Evolutionary conservation across 1,140 invertebrate genomes (phyloP).

Genomic region (Nephila pilipes): DNA sequence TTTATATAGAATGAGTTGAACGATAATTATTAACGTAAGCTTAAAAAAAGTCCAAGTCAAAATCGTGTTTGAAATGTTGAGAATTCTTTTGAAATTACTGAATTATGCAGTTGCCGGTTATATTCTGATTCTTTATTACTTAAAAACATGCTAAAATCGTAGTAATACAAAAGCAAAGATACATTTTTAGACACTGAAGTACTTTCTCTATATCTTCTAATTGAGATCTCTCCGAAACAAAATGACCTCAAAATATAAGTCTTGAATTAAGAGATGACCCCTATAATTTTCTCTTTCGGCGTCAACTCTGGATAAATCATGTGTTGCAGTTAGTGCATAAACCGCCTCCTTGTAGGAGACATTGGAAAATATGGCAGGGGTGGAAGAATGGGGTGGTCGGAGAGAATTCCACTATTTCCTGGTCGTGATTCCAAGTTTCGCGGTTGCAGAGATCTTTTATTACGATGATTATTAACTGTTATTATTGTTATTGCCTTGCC

Average conservation of each 20-base stretch:
- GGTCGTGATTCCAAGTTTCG: slow-evolving; percentile 43
- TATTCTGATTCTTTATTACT: too few species aligned
- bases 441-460: slow-evolving; percentile 20
- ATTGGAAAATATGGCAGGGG: neutral
- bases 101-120: too few species aligned
- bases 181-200: too few species aligned
- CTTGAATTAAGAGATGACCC: neutral
- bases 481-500: slow-evolving; percentile 43
- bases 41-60: too few species aligned
- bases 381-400: neutral
- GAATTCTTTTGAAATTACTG: too few species aligned
- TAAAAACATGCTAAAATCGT: too few species aligned
- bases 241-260: neutral
- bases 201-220: too few species aligned
- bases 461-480: slow-evolving; percentile 63
- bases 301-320: slow-evolving; percentile 59
- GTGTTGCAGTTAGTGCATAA: slow-evolving; percentile 56
- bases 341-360: slow-evolving; percentile 46
- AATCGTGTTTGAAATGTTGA: too few species aligned
- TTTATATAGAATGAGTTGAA: too few species aligned
- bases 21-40: too few species aligned
- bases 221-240: too few species aligned
- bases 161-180: too few species aligned
- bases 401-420: slow-evolving; percentile 51
- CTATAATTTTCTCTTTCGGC: neutral